Base-by-base conservation (phyloP, 2,797 vertebrate species). In the Brachymystax lenok region DNA sequence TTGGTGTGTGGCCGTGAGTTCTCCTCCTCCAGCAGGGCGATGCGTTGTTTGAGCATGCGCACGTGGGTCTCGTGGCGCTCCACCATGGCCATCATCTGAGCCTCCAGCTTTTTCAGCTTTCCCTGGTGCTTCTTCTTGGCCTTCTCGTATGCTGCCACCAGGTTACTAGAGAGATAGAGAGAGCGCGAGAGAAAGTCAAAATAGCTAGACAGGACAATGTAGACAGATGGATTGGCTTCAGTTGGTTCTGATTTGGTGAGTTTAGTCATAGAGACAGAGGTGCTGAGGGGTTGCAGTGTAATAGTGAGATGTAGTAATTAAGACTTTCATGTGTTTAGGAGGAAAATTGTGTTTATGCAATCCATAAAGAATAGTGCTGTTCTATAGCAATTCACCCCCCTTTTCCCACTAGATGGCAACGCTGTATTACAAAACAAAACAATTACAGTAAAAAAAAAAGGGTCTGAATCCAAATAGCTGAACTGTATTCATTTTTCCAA, bases 21-120 rank as follows among this genome's bases (percentile, higher is more conserved):
- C 85, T 97, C 96, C 82, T 97, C 96, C 83, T 97, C 96, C 59
- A 97, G 89, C 83, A 96, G 90, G 73, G 95, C 94, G 87, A 96
- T 96, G 69, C 95, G 90, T 80, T 96, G 96, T 79, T 96, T 97
- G 67, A 97, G 93, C 95, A 97, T 96, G 68, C 95, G 88, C 75
- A 96, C 95, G 93, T 97, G 96, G 0, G 95, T 96, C 88, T 97
- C 96, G 0, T 97, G 96, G 59, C 96, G 92, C 79, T 96, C 96
- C 84, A 96, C 95, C 95, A 97, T 96, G 79, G 96, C 95, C 96
- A 97, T 96, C 96, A 96, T 97, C 90, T 97, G 96, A 0, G 94
- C 94, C 88, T 97, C 96, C 86, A 97, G 67, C 89, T 96, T 96
- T 90, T 96, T 96, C 88, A 97, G 88, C 79, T 96, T 97, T 81